Evolutionary conservation across 2,113 vertebrate genomes (phyloP).

Genomic region (Istiophorus platypterus): DNA sequence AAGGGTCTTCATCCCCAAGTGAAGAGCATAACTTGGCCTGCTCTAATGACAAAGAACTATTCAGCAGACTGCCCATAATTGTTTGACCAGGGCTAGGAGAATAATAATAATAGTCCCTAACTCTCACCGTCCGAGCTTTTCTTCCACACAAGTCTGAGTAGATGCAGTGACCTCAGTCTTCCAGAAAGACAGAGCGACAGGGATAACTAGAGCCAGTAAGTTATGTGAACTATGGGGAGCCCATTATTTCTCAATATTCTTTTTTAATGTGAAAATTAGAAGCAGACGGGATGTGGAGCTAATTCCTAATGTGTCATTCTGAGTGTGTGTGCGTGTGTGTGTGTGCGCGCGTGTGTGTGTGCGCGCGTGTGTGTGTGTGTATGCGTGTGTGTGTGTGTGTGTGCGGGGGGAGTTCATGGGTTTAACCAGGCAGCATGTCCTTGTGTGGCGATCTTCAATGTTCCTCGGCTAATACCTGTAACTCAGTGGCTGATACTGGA

Average conservation of each 20-base stretch:
- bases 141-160: conserved; percentile 34
- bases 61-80: conserved; percentile 72
- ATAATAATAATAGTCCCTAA: conserved; percentile 76
- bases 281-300: conserved; percentile 59
- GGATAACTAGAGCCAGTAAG: conserved; percentile 61
- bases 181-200: conserved; percentile 47
- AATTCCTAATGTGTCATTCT: conserved; percentile 73
- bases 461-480: conserved; percentile 68
- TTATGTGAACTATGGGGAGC: conserved; percentile 63
- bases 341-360: conserved; percentile 6
- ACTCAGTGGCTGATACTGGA: conserved; percentile 69
- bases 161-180: conserved; percentile 52
- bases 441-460: conserved; percentile 50
- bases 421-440: conserved; percentile 59
- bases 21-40: conserved; percentile 75
- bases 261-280: conserved; percentile 77
- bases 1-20: conserved; percentile 75
- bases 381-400: not conserved
- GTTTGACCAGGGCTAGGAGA: conserved; percentile 60
- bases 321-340: not conserved
- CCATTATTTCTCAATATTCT: conserved; percentile 74
- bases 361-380: not conserved
- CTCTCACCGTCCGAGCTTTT: conserved; percentile 62
- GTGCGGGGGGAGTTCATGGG: conserved; percentile 21
- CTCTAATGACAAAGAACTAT: conserved; percentile 78